phyloP scores from a whole-genome alignment of 2,888 invertebrate genomes.

The Scaptomyza cyrtandrae region DNA sequence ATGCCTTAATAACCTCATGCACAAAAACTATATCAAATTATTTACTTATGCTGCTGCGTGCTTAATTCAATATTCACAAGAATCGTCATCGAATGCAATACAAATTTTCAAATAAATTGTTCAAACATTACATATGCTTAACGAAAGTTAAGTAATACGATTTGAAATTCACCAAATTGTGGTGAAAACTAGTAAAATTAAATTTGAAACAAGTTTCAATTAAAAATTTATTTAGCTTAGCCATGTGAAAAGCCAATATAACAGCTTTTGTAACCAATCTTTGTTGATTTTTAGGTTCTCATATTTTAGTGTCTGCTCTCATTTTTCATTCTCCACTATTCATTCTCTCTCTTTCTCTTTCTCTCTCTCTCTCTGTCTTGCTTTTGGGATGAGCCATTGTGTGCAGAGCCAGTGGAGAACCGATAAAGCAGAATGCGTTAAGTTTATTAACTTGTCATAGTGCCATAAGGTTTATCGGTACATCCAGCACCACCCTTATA shows the following conservation, averaged over 20 bases:
- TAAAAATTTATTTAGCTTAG: too few species aligned
- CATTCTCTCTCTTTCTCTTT: not conserved
- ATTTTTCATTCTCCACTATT: constrained; percentile 5
- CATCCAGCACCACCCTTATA: constrained; percentile 17
- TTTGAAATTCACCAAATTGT: too few species aligned
- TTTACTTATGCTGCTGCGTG: too few species aligned
- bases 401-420: constrained; percentile 10
- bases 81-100: too few species aligned
- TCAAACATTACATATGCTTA: not conserved
- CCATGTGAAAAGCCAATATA: too few species aligned
- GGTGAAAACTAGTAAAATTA: not conserved
- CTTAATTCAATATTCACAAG: not conserved
- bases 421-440: constrained; percentile 45
- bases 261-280: too few species aligned
- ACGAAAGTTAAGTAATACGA: too few species aligned
- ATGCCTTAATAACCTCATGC: too few species aligned
- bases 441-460: constrained; percentile 60
- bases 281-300: too few species aligned
- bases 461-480: constrained; percentile 49
- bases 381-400: constrained; percentile 1
- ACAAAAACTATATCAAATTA: too few species aligned
- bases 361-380: not conserved
- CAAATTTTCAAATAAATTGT: not conserved
- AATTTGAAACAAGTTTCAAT: not conserved
- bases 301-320: too few species aligned